Evolutionary conservation across 2,113 vertebrate genomes (phyloP).

Genomic region (Phalacrocorax pelagicus): DNA sequence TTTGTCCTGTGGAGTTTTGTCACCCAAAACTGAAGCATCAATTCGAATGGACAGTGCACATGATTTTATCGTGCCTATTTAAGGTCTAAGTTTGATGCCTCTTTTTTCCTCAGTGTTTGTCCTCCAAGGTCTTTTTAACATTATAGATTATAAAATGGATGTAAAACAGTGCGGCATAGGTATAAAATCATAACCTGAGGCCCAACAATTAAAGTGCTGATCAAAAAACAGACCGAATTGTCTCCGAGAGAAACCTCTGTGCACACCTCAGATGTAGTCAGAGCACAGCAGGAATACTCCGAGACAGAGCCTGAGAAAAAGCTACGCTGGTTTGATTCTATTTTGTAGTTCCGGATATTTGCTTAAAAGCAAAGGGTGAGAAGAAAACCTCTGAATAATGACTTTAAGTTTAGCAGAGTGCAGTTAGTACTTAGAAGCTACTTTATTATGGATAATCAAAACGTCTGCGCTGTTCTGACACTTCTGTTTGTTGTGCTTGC

Average conservation of each 20-base stretch:
- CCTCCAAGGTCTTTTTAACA: not conserved
- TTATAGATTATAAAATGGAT: not conserved
- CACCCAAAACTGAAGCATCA: not conserved
- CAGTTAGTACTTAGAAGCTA: not conserved
- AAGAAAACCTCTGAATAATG: not conserved
- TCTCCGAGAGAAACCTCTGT: fast-evolving
- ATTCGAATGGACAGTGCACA: fast-evolving
- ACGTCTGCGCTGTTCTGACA: not conserved
- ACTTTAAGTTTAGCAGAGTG: not conserved
- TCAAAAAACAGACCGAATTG: not conserved
- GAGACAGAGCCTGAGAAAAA: not conserved
- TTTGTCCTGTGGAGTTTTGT: fast-evolving
- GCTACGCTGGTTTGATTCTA: fast-evolving
- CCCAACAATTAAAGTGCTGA: not conserved
- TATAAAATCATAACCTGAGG: not conserved
- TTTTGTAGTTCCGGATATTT: not conserved
- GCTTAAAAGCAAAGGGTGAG: not conserved
- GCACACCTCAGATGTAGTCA: fast-evolving
- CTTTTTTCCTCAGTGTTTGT: too few species aligned
- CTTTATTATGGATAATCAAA: not conserved
- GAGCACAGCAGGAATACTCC: not conserved
- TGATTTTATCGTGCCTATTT: fast-evolving
- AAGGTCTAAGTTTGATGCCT: fast-evolving
- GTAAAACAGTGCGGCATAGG: fast-evolving
- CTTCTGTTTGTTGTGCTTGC: not conserved